These are phyloP conservation scores for Furnarius figulus DNA, from an alignment of 2,113 vertebrate species.

Conservation along the genomic window DNA sequence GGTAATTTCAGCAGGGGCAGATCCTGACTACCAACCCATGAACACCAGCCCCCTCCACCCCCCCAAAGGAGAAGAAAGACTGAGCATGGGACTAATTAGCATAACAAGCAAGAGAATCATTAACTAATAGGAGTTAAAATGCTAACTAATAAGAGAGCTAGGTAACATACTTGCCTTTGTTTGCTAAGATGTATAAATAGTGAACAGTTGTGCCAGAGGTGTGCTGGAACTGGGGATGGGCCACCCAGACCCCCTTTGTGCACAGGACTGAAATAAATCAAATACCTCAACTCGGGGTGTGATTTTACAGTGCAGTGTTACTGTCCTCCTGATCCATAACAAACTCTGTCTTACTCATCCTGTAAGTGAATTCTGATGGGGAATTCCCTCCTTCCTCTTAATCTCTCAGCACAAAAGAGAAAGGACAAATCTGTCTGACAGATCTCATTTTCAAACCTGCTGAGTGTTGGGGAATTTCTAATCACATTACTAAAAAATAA, in stretches of 20 bases:
- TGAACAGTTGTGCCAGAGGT: not conserved
- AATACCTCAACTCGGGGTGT: not conserved
- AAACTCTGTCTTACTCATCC: not conserved
- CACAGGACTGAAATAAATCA: not conserved
- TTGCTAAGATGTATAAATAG: not conserved
- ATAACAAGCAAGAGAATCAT: not conserved
- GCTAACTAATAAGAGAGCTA: not conserved
- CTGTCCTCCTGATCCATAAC: not conserved
- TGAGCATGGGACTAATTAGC: not conserved
- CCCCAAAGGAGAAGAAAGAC: not conserved
- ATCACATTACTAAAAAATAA: not conserved
- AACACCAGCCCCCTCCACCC: not conserved
- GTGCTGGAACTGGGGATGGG: not conserved
- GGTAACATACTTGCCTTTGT: not conserved
- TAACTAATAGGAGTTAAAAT: not conserved
- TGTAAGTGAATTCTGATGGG: not conserved
- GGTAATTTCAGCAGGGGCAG: not conserved
- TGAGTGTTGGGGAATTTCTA: not conserved
- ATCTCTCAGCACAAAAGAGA: not conserved
- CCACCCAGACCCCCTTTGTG: not conserved
- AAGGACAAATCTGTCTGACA: not conserved
- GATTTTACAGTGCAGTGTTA: not conserved
- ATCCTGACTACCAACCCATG: fast-evolving
- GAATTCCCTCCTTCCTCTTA: not conserved
- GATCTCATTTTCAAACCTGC: not conserved